Conservation (phyloP, 1,140 invertebrate genomes). For the Potamilus streckersoni region DNA sequence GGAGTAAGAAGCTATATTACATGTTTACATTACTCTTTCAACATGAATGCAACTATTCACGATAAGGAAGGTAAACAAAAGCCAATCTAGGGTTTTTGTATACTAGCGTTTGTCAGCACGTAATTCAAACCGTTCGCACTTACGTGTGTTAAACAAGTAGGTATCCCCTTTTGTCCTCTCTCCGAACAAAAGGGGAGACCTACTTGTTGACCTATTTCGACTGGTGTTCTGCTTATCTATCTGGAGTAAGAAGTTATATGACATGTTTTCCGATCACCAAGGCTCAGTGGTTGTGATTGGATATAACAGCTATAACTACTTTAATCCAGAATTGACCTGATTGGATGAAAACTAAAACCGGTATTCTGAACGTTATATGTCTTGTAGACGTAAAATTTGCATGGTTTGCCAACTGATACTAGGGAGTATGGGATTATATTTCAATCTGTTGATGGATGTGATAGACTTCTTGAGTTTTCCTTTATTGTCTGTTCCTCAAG, state of each 20-base stretch:
- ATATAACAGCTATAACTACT: conserved; percentile 32
- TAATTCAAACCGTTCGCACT: conserved; percentile 35
- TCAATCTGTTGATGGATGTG: too few species aligned
- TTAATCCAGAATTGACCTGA: conserved; percentile 23
- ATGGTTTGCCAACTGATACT: too few species aligned
- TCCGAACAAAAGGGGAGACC: too few species aligned
- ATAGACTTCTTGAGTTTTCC: too few species aligned
- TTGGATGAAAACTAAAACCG: too few species aligned
- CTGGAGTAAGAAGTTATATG: conserved; percentile 42
- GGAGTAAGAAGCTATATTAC: conserved; percentile 42
- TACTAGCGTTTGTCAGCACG: conserved; percentile 39
- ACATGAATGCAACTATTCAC: neutral
- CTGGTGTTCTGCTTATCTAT: conserved; percentile 44
- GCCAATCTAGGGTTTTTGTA: conserved; percentile 47
- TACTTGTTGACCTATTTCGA: conserved; percentile 1
- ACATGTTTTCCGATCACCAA: conserved; percentile 15
- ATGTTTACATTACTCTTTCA: neutral
- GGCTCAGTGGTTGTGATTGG: conserved; percentile 4
- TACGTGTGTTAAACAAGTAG: neutral
- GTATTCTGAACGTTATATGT: too few species aligned
- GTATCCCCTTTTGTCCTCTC: too few species aligned
- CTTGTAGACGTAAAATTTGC: too few species aligned
- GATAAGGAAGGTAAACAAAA: neutral
- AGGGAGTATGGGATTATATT: too few species aligned
- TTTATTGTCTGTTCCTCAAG: too few species aligned